phyloP scores from a whole-genome alignment of 2,888 invertebrate genomes.

The Steromphala cineraria region DNA sequence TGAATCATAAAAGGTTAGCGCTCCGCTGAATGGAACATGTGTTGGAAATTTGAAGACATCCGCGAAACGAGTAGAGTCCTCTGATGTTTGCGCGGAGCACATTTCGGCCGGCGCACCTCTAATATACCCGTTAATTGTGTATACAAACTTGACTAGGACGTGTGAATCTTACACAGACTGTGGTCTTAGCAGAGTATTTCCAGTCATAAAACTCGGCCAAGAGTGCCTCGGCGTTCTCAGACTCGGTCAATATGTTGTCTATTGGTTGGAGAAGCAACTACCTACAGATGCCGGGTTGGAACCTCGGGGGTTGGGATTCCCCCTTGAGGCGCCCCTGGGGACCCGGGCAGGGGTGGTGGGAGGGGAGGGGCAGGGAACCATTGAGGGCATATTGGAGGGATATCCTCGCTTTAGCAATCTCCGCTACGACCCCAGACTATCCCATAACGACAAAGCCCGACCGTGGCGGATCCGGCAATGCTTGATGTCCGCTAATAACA shows the following conservation, averaged over 20 bases:
- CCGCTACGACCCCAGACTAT: not conserved
- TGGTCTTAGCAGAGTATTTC: not conserved
- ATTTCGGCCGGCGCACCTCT: conserved; percentile 6
- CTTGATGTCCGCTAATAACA: conserved; percentile 19
- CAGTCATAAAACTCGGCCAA: not conserved
- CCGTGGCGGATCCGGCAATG: not conserved
- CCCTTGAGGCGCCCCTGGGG: not conserved
- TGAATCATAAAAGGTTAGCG: conserved; percentile 23
- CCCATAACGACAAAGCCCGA: not conserved
- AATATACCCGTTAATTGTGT: conserved; percentile 21
- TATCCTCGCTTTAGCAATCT: conserved; percentile 4
- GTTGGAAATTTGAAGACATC: conserved; percentile 25
- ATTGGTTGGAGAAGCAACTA: not conserved
- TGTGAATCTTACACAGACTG: conserved; percentile 15
- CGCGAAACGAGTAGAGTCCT: conserved; percentile 2
- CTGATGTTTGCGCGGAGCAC: conserved; percentile 9
- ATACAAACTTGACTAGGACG: conserved; percentile 25
- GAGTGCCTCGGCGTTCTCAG: not conserved
- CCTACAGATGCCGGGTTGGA: not conserved
- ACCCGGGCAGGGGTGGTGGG: not conserved
- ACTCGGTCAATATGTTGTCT: conserved; percentile 14
- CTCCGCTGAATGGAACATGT: conserved; percentile 11
- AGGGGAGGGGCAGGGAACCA: not conserved
- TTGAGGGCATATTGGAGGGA: not conserved
- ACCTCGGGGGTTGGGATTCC: not conserved